Base-by-base conservation (phyloP, 1,140 invertebrate species). In the Phymorhynchus buccinoides region DNA sequence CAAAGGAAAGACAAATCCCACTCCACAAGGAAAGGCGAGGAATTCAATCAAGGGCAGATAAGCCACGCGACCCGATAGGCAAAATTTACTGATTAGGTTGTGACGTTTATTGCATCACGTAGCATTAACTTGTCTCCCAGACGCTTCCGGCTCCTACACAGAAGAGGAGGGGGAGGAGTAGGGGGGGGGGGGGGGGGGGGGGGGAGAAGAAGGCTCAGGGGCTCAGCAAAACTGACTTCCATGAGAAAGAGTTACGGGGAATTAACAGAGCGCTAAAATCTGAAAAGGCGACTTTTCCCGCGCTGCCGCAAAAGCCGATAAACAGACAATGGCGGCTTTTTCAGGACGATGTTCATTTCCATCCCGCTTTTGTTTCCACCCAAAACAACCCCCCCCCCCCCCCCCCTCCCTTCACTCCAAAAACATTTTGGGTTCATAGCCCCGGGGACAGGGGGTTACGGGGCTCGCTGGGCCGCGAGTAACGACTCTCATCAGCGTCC, bases 81-180 rank as follows among this genome's bases (percentile, higher is more conserved):
- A 83, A 83, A 83, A 73, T 83, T 83, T 83, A 83, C 80, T 83
- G 80, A 83, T 83, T 71, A 83, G 73, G 80, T 42, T 44, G 80
- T 83, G 80, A 83, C 80, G 41, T 83, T 83, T 83, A 83, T 83
- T 83, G 80, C 80, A 83, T 83, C 80, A 83, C 80, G 80, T 71
- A 6, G 80, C 66, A 83, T 83, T 83, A 83, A 62, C 32, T 73
- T 66, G 80, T 73, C 80, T 83, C 80, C 62, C 66, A n/a, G 56
- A n/a, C 22, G 52, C 48, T 83, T 83, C 80, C 80, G 80, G 62
- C 62, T n/a, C 52, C 80, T 32, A 39, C 41, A 71, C 80, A 75
- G 27, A 16, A 16, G 56, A 27, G 12, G 1, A 22, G 22, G 22
- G 56, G 22, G 12, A 22, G 56, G 22, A 27, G n/a, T 16, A 12